Evolutionary conservation across 2,113 vertebrate genomes (phyloP).

Genomic region (Rhabdomys dilectus): DNA sequence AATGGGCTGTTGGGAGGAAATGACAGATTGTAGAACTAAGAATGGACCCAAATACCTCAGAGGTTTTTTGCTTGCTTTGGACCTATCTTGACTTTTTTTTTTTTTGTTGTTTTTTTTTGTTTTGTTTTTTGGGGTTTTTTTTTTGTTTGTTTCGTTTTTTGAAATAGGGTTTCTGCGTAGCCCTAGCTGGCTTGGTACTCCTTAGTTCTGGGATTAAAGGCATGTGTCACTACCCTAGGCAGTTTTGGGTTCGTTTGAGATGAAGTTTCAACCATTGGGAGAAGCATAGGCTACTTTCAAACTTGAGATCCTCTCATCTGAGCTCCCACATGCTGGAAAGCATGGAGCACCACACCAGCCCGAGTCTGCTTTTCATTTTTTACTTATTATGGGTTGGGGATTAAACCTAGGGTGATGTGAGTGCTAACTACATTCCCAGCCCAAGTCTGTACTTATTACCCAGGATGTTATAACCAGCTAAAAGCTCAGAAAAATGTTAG

Average conservation of each 20-base stretch:
- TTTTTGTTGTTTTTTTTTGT: neutral
- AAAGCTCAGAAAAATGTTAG: constrained; percentile 5
- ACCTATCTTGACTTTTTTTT: neutral
- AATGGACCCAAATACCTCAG: neutral
- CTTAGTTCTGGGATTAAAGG: neutral
- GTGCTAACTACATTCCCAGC: neutral
- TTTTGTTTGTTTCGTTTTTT: neutral
- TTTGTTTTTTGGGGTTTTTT: no score
- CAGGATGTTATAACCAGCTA: neutral
- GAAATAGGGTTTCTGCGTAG: neutral
- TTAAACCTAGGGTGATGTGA: neutral
- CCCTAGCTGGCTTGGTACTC: neutral
- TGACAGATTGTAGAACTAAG: neutral
- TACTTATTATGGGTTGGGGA: neutral
- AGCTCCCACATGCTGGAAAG: neutral
- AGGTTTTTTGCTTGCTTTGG: neutral
- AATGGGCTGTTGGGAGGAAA: neutral
- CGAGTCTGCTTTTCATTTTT: neutral
- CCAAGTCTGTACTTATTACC: neutral
- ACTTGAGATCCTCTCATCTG: no score
- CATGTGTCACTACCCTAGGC: neutral
- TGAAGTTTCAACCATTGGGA: neutral
- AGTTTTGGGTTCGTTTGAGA: neutral
- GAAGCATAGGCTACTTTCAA: neutral
- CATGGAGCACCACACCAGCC: neutral